A percentile compares a stretch with the other conserved stretches of the same genome.
These are phyloP conservation scores for Tricholaema leucomelas DNA, from an alignment of 2,113 vertebrate species.

Conservation along the genomic window DNA sequence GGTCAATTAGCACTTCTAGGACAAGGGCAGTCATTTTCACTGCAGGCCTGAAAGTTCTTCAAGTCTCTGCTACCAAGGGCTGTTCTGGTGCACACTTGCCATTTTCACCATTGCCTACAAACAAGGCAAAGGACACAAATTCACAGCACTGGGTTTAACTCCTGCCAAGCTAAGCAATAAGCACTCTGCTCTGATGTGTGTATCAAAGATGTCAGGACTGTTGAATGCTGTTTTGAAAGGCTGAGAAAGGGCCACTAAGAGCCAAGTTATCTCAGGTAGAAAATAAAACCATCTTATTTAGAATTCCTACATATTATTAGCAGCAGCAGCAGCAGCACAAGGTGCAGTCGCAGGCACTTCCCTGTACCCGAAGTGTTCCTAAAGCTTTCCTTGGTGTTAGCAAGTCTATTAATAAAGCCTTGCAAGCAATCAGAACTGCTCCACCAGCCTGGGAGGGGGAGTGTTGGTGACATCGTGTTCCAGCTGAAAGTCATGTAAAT, in stretches of 20 bases:
- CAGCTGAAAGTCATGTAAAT: constrained; percentile 58
- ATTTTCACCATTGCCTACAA: not conserved
- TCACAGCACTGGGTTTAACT: not conserved
- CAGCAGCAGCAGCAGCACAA: constrained; percentile 10
- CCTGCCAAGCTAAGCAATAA: not conserved
- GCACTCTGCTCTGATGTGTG: not conserved
- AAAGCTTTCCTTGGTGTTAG: constrained; percentile 57
- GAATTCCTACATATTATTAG: not conserved
- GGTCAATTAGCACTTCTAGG: not conserved
- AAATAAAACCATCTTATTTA: not conserved
- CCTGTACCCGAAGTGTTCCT: constrained; percentile 4
- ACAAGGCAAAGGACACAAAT: not conserved
- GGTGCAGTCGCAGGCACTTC: constrained; percentile 25
- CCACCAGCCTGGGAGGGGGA: constrained; percentile 17
- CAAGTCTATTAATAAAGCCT: constrained; percentile 58
- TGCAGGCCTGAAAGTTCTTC: not conserved
- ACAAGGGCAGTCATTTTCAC: not conserved
- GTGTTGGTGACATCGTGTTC: constrained; percentile 38
- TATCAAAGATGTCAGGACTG: not conserved
- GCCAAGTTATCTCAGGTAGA: not conserved
- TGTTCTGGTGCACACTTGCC: not conserved
- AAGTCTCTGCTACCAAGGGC: not conserved
- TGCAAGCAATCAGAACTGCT: constrained; percentile 50
- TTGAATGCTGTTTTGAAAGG: not conserved
- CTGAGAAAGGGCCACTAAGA: not conserved